Base-by-base conservation (phyloP, 2,113 vertebrate genomes). In the Malaclemys terrapin region DNA sequence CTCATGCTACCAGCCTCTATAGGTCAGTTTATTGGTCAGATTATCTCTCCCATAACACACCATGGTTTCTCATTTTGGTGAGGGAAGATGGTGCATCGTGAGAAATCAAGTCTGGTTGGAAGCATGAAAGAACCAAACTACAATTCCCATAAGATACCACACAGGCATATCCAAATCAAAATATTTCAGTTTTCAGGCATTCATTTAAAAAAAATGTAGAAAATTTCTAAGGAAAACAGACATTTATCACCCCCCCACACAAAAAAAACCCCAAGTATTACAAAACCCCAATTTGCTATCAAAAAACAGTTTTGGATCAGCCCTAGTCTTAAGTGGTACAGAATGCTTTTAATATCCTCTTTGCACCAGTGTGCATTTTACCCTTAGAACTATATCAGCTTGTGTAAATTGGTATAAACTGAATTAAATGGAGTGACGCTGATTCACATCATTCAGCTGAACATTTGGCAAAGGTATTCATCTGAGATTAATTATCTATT, bases 401-500 rank as follows among this genome's bases (percentile, higher is more conserved):
- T 38, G 57, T 22, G 13, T 93, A 81, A 83, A 25, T 14, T 65
- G 17, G 45, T 91, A 35, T 20, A 75, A 96, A 91, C 25, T 59
- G 53, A 2, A n/a, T 87, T 87, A 9, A 59, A 69, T 53, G 19
- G 87, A 93, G 29, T 31, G 81, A 9, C 7, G 17, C 29, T 14
- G 10, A 76, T 82, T 80, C 16, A 85, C 81, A 42, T 25, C 2
- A n/a, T n/a, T n/a, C 16, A 85, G 24, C 24, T 87, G 82, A 92
- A 87, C 10, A 42, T 96, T 93, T 95, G 75, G 25, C 10, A 14
- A 56, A 80, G 35, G 85, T 5, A 8, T 52, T 83, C 57, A 75
- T 84, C 85, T 89, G 31, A 42, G 82, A 79, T 76, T 45, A 59
- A 50, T 78, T 59, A 8, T 38, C 31, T 83, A 31, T 80, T 25